Base-by-base conservation (phyloP, 30 jellyfish, hydroid and myxozoan genomes). In the Pelagia noctiluca region DNA sequence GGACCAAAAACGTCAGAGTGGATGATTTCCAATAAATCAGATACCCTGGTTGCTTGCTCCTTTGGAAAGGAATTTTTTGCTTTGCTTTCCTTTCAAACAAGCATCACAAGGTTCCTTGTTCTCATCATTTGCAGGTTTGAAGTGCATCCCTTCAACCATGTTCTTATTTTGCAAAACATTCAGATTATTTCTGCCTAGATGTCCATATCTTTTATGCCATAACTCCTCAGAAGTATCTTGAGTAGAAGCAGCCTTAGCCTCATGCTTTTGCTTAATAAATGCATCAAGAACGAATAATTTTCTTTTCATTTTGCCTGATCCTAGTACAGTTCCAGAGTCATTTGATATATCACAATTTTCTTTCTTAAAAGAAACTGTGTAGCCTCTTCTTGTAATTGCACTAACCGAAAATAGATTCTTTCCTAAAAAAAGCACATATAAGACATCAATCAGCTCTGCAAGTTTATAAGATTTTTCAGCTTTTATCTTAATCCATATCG, bases 141-240 rank as follows among this genome's bases (percentile, higher is more conserved):
- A 42, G 57, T 42, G 57, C 57, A 42, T 42, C 57, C 57, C 57
- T 42, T 42, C 57, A 42, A 42, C 57, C 57, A 42, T 42, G 57
- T 42, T 42, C 57, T 42, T 42, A 42, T 42, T 42, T 42, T 42
- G 57, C 57, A 42, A 42, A 42, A 42, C 57, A 42, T 42, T 42
- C 57, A 42, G 57, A 42, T 42, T 42, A 42, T 42, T 42, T 8
- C 57, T 42, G 57, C 57, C 57, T 42, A 42, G 16, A 42, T 42
- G 57, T 42, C 57, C 57, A 42, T 42, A 5, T 5, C 16, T 42
- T 8, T 16, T 42, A n/a, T n/a, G n/a, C n/a, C n/a, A n/a, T n/a
- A n/a, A n/a, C n/a, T n/a, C n/a, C n/a, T n/a, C n/a, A n/a, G n/a
- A n/a, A n/a, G n/a, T n/a, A n/a, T n/a, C n/a, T n/a, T n/a, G n/a